phyloP scores from a whole-genome alignment of 2,888 invertebrate species.

The Ectemnius continuus region DNA sequence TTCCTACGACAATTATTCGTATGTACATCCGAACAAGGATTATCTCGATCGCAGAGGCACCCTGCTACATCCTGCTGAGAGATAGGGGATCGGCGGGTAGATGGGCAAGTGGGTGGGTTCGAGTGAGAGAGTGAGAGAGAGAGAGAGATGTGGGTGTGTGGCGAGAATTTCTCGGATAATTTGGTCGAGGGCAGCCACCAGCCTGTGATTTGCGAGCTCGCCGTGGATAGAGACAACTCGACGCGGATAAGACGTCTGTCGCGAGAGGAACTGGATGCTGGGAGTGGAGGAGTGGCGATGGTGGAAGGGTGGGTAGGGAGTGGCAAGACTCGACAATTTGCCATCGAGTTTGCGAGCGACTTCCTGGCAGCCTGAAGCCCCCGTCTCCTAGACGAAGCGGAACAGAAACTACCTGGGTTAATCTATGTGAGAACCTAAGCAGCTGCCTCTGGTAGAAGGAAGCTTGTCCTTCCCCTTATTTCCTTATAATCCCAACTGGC shows the following conservation, averaged over 20 bases:
- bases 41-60: conserved; percentile 50
- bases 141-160: conserved; percentile 29
- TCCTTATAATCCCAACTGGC: conserved; percentile 33
- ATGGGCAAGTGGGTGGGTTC: no score
- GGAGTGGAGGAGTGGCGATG: conserved; percentile 13
- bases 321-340: conserved; percentile 63
- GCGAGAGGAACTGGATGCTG: conserved; percentile 21
- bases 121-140: not conserved
- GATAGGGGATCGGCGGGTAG: not conserved
- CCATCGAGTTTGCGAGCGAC: conserved; percentile 66
- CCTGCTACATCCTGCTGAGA: conserved; percentile 18
- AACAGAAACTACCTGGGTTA: conserved; percentile 68
- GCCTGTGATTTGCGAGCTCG: conserved; percentile 67
- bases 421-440: conserved; percentile 71
- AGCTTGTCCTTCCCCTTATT: conserved; percentile 60
- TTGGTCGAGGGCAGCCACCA: conserved; percentile 53
- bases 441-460: conserved; percentile 66
- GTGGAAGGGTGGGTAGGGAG: conserved; percentile 22
- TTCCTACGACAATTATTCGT: conserved; percentile 47
- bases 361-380: conserved; percentile 64
- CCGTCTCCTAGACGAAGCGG: conserved; percentile 59
- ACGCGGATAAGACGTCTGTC: conserved; percentile 50
- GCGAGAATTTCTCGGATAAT: conserved; percentile 63
- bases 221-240: conserved; percentile 58
- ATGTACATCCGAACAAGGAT: conserved; percentile 41